These are phyloP conservation scores for Ceraclea dissimilis DNA, from an alignment of 2,888 invertebrate species.

Conservation along the genomic window DNA sequence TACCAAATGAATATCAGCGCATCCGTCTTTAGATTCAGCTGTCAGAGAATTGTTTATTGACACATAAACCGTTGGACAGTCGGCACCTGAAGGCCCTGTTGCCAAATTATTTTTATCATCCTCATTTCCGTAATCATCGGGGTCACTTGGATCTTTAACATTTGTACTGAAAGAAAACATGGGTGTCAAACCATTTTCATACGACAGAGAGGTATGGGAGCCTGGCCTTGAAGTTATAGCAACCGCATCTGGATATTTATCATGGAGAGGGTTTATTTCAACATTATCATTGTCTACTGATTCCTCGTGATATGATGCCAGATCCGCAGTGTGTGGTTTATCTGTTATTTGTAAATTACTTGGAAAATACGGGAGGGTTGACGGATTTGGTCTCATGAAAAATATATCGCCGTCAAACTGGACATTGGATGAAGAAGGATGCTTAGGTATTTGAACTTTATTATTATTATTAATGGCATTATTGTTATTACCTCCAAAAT, in stretches of 20 bases:
- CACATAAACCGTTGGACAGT: slow-evolving; percentile 52
- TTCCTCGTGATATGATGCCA: background rate
- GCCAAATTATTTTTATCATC: slow-evolving; percentile 8
- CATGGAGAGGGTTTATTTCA: background rate
- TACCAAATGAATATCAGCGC: slow-evolving; percentile 62
- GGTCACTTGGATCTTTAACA: slow-evolving; percentile 6
- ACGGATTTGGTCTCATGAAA: slow-evolving; percentile 18
- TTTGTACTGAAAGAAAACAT: background rate
- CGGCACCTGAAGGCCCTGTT: slow-evolving; percentile 30
- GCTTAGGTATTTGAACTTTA: slow-evolving; percentile 8
- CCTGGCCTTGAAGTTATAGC: slow-evolving; percentile 10
- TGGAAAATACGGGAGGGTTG: background rate
- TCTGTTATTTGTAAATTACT: background rate
- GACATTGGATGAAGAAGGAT: slow-evolving; percentile 5
- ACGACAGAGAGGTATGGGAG: slow-evolving; percentile 3
- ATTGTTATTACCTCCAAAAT: background rate
- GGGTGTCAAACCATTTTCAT: slow-evolving; percentile 9
- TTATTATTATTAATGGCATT: background rate
- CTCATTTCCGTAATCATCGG: slow-evolving; percentile 6
- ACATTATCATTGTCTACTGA: background rate
- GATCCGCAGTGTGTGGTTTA: background rate
- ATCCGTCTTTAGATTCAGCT: slow-evolving; percentile 55
- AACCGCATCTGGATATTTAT: background rate
- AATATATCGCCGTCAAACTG: slow-evolving; percentile 15
- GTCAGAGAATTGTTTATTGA: slow-evolving; percentile 47